Evolutionary conservation across 2,888 invertebrate genomes (phyloP).

Genomic region (Temnothorax unifasciatus): DNA sequence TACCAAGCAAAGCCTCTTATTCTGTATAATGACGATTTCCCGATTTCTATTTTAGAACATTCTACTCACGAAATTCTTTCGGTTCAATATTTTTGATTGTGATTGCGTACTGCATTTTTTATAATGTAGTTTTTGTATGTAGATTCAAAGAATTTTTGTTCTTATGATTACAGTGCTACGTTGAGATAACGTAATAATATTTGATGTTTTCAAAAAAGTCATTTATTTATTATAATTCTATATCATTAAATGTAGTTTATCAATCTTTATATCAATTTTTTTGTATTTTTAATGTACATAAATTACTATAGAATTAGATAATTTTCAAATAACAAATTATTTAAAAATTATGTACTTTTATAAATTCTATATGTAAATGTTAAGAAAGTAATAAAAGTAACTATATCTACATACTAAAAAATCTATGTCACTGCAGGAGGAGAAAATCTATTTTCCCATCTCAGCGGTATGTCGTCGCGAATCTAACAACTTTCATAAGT

Average conservation of each 20-base stretch:
- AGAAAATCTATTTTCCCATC: slow-evolving; percentile 38
- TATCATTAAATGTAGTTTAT: not conserved
- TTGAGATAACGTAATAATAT: not conserved
- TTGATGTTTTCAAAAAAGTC: not conserved
- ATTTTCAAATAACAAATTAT: not conserved
- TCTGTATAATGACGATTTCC: not conserved
- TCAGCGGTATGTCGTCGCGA: not conserved
- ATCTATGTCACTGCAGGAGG: not conserved
- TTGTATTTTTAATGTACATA: not conserved
- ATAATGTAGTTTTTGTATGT: not conserved
- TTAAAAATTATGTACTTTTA: not conserved
- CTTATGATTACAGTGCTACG: not conserved
- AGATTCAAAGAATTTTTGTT: slow-evolving; percentile 1
- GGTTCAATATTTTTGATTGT: not conserved
- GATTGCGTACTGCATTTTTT: slow-evolving; percentile 4
- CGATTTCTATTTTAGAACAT: slow-evolving; percentile 24
- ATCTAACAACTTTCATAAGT: slow-evolving; percentile 51
- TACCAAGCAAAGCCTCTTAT: slow-evolving; percentile 12
- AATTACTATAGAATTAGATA: not conserved
- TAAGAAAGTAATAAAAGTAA: not conserved
- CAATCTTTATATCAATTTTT: not conserved
- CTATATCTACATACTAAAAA: not conserved
- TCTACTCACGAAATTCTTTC: not conserved
- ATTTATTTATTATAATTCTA: not conserved
- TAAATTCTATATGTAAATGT: not conserved